Conservation (phyloP, 2,888 invertebrate species). For the Cremastinae sp. region DNA sequence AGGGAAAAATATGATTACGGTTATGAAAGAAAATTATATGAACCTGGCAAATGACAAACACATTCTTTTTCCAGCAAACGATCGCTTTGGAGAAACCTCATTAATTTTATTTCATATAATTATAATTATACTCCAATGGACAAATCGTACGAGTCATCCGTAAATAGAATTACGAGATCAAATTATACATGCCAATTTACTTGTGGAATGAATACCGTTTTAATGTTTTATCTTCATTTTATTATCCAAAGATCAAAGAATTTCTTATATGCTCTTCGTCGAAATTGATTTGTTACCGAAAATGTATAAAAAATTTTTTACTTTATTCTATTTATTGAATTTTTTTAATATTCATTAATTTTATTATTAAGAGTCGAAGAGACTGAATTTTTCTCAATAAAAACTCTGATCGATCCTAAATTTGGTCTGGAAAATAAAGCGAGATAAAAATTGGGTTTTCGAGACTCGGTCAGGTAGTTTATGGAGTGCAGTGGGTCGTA, state of each 20-base stretch:
- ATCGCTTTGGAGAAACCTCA: no score
- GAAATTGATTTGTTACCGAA: not conserved
- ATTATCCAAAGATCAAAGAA: not conserved
- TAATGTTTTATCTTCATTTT: not conserved
- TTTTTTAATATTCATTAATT: not conserved
- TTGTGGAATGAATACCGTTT: no score
- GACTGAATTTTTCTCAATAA: not conserved
- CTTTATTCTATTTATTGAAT: not conserved
- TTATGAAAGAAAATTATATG: no score
- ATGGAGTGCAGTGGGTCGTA: constrained; percentile 60
- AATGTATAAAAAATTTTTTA: not conserved
- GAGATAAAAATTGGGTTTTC: constrained; percentile 26
- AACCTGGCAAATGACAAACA: no score
- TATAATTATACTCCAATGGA: no score
- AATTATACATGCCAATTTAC: no score
- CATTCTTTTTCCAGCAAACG: no score
- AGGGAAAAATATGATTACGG: no score
- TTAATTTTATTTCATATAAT: no score
- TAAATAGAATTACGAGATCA: no score
- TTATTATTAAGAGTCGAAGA: not conserved
- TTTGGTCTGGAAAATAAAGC: constrained; percentile 6
- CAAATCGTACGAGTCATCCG: no score
- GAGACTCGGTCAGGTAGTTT: constrained; percentile 51
- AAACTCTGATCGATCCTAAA: not conserved
- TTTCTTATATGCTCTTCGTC: no score